Base-by-base conservation (phyloP, 2,113 vertebrate genomes). In the Mohoua ochrocephala region DNA sequence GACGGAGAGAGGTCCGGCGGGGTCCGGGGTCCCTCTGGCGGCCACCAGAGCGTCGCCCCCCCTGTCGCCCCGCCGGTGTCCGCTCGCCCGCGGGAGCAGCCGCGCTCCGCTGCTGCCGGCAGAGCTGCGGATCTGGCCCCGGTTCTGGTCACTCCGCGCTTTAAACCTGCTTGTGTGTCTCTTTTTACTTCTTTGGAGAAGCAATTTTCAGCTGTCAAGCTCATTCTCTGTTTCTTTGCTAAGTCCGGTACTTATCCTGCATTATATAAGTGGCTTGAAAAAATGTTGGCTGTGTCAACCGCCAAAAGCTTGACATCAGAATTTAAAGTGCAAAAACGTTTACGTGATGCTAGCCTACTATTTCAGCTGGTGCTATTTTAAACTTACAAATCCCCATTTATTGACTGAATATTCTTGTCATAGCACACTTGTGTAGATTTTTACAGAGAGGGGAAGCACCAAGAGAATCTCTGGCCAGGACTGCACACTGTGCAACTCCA, bases 71-170 rank as follows among this genome's bases (percentile, higher is more conserved):
- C 3, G 31, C 15, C 21, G n/a, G 6, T 19, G 59, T 24, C 41
- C 23, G 21, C 33, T 31, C 10, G 67, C 45, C 44, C 80, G 1
- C 8, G 16, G 26, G 2, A 44, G 39, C 31, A 2, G 6, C 37
- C 30, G 13, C 5, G 15, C 15, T 2, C 4, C 7, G 5, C 28
- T 10, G 7, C 60, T 31, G 42, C 52, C 10, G 2, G 3, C 27
- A 6, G 2, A 2, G 15, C 0, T 6, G 44, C 10, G 20, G 28
- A 2, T 11, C 6, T 3, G 1, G 4, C 22, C 3, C 2, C 1
- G 7, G 6, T 1, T 10, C 33, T 2, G 7, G 8, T 4, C 50
- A 1, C 45, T 2, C 28, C 0, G 16, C 1, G 1, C 10, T 4
- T 19, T 2, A 3, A 23, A 42, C 30, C 41, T 19, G 24, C 22